A percentile compares a stretch with the other conserved stretches of the same genome.
phyloP scores from a whole-genome alignment of 2,797 vertebrate species.

The Masticophis lateralis region DNA sequence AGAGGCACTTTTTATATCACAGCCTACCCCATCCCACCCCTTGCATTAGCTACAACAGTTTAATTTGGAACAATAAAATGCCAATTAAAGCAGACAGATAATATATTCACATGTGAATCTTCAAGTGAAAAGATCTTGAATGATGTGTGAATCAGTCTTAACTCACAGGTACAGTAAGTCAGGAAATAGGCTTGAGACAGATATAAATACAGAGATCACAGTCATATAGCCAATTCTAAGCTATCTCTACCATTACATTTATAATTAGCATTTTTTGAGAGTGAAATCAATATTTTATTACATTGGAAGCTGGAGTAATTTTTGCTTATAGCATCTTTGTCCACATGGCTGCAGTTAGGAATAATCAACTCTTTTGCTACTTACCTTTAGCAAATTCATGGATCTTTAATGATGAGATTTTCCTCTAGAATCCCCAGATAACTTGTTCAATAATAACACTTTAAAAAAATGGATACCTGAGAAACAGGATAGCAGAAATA shows the following conservation, averaged over 20 bases:
- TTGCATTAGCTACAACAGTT: background rate
- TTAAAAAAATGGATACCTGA: background rate
- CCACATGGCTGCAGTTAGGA: background rate
- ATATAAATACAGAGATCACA: background rate
- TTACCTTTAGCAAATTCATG: slow-evolving; percentile 39
- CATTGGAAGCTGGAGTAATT: slow-evolving; percentile 24
- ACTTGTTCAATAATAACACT: slow-evolving; percentile 18
- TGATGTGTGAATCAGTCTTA: background rate
- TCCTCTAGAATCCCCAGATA: background rate
- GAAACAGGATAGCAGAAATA: background rate
- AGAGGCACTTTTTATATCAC: background rate
- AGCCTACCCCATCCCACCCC: background rate
- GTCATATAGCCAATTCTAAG: accelerated
- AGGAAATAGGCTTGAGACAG: background rate
- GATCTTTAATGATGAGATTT: slow-evolving; percentile 3
- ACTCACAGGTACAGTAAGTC: background rate
- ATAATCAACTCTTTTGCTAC: slow-evolving; percentile 47
- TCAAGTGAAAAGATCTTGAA: background rate
- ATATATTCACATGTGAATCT: background rate
- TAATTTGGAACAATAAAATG: background rate
- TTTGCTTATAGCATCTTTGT: background rate
- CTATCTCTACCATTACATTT: background rate
- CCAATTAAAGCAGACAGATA: background rate
- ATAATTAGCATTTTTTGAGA: background rate
- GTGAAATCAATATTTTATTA: slow-evolving; percentile 35